These are phyloP conservation scores for Cliona cf. orientalis DNA, from an alignment of 37 sponge, comb jelly and placozoan species.

Conservation along the genomic window DNA sequence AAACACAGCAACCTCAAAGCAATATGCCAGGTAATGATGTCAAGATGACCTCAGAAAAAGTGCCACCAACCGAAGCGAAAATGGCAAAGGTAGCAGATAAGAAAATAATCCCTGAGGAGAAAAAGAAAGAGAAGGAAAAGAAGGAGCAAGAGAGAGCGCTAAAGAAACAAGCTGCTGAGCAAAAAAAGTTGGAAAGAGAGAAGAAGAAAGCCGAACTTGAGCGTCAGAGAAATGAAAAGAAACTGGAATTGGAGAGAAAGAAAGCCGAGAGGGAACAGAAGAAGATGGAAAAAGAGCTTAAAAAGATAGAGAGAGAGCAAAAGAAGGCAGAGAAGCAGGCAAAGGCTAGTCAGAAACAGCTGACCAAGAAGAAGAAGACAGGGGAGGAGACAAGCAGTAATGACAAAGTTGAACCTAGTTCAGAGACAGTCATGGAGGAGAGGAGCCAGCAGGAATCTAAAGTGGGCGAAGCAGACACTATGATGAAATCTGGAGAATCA, in stretches of 20 bases:
- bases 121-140: not conserved
- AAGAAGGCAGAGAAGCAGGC: not conserved
- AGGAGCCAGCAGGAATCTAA: too few relatives aligned
- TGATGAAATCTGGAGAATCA: too few relatives aligned
- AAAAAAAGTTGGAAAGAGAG: constrained; percentile 31
- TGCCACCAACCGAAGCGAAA: not conserved
- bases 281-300: constrained; percentile 27
- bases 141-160: constrained; percentile 19
- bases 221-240: constrained; percentile 10
- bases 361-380: too few relatives aligned
- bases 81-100: too few relatives aligned
- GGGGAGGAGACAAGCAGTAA: too few relatives aligned
- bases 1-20: not conserved
- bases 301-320: constrained; percentile 22
- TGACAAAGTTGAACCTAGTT: too few relatives aligned
- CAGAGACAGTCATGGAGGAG: too few relatives aligned
- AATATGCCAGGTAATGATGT: not conserved
- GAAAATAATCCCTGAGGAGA: too few relatives aligned
- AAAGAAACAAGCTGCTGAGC: constrained; percentile 4
- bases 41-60: not conserved
- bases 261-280: constrained; percentile 24
- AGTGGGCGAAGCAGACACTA: too few relatives aligned
- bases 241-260: constrained; percentile 34
- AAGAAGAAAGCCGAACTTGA: constrained; percentile 35
- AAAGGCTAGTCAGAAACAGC: not conserved